Evolutionary conservation across 2,797 vertebrate genomes (phyloP).

Genomic region (Siniperca scherzeri): DNA sequence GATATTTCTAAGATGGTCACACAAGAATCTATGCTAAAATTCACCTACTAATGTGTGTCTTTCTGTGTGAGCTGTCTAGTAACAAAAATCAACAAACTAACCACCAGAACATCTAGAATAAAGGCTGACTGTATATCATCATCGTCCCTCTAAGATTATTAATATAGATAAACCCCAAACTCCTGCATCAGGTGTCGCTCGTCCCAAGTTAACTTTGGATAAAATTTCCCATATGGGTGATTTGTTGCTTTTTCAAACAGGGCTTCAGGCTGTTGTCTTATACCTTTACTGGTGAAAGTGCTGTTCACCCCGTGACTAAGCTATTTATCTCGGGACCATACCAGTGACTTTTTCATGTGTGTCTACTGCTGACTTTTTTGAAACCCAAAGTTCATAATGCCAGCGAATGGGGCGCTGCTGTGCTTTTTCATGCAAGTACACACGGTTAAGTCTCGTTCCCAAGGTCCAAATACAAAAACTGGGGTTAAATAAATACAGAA

Average conservation of each 20-base stretch:
- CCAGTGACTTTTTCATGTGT: constrained; percentile 36
- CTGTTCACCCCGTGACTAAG: constrained; percentile 64
- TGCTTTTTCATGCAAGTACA: neutral
- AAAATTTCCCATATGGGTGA: constrained; percentile 37
- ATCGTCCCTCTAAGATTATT: constrained; percentile 17
- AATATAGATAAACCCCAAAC: constrained; percentile 41
- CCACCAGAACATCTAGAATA: constrained; percentile 23
- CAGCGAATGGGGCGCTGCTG: neutral
- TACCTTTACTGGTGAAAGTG: constrained; percentile 66
- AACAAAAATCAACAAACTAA: constrained; percentile 27
- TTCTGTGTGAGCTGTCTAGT: constrained; percentile 36
- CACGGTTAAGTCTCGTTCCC: neutral
- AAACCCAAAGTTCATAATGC: neutral
- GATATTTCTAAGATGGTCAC: constrained; percentile 55
- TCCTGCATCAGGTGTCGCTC: constrained; percentile 38
- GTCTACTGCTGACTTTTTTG: neutral
- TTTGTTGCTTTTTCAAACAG: constrained; percentile 55
- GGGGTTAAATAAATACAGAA: neutral
- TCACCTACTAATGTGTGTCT: constrained; percentile 36
- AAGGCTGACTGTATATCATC: constrained; percentile 30
- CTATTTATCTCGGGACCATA: constrained; percentile 52
- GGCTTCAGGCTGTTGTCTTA: constrained; percentile 66
- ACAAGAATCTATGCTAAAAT: constrained; percentile 68
- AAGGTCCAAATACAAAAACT: neutral
- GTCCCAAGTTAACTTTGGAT: constrained; percentile 29